Base-by-base conservation (phyloP, 2,113 vertebrate genomes). In the Anarhynchus alexandrinus region DNA sequence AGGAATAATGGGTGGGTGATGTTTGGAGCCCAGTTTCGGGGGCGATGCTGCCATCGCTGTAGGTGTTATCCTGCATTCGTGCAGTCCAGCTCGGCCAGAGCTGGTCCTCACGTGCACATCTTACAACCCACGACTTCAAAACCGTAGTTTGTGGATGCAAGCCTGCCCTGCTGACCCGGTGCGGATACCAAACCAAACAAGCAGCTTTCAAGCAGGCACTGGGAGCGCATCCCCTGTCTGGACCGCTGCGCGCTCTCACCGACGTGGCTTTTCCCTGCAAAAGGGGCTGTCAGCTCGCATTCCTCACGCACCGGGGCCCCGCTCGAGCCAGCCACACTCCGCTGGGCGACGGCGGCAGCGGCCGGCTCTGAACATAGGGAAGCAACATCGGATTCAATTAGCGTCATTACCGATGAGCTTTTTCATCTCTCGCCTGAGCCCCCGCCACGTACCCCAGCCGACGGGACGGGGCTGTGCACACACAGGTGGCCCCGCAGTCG, bases 121-220 rank as follows among this genome's bases (percentile, higher is more conserved):
- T 64, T 20, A 6, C 0, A 62, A n/a, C 7, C 40, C 36, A 17
- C 29, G 42, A 12, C 47, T 61, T 30, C 45, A 43, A 57, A 90
- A 1, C 25, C 42, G 4, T 0, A 5, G 12, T 4, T 7, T 2
- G 25, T 5, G 10, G 2, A 6, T 0, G 1, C 22, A n/a, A 58
- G 42, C 23, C 54, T 5, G 2, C 13, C 12, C 6, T 45, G 43
- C 58, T 0, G 1, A 45, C 55, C 58, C 18, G 0, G 4, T 3
- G 11, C 2, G 5, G 74, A 12, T 8, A 7, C 49, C 1, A 36
- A 71, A 34, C 4, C 85, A 62, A 51, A 26, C 10, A 3, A 9
- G 51, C 14, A 3, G 34, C 22, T 73, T 58, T 27, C 21, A 11
- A 15, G 73, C 40, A 25, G 79, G 7, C 17, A 1, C 11, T 0